Conservation (phyloP, 1,140 invertebrate genomes). For the Lepidurus couesii region DNA sequence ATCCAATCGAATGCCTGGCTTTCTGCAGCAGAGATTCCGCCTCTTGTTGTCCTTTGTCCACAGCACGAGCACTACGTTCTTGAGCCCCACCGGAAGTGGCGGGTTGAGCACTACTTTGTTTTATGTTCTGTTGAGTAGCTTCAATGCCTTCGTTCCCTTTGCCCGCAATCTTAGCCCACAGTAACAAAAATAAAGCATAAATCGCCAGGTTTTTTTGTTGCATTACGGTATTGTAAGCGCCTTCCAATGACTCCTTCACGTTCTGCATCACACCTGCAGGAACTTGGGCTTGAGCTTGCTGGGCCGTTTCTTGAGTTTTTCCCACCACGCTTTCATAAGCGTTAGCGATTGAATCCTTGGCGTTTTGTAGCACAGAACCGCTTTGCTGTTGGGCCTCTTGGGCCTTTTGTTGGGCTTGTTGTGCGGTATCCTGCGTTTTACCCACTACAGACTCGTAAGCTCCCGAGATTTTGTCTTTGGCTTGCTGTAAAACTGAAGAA, state of each 20-base stretch:
- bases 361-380: not conserved
- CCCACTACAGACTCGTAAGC: not conserved
- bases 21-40: not conserved
- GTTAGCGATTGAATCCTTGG: not conserved
- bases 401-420: not conserved
- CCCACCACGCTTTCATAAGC: not conserved
- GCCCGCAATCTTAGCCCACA: conserved; percentile 17
- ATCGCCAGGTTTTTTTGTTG: conserved; percentile 22
- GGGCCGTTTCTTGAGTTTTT: not conserved
- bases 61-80: conserved; percentile 12
- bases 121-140: conserved; percentile 1
- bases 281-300: conserved; percentile 11
- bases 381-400: not conserved
- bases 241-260: not conserved
- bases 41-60: conserved; percentile 5
- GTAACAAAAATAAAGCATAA: conserved; percentile 22
- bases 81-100: not conserved
- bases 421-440: not conserved
- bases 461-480: not conserved
- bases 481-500: not conserved
- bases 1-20: not conserved
- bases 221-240: conserved; percentile 14
- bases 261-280: not conserved
- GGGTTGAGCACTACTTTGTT: not conserved
- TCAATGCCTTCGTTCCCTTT: not conserved